Base-by-base conservation (phyloP, 2,888 invertebrate genomes). In the Allophyes oxyacanthae region DNA sequence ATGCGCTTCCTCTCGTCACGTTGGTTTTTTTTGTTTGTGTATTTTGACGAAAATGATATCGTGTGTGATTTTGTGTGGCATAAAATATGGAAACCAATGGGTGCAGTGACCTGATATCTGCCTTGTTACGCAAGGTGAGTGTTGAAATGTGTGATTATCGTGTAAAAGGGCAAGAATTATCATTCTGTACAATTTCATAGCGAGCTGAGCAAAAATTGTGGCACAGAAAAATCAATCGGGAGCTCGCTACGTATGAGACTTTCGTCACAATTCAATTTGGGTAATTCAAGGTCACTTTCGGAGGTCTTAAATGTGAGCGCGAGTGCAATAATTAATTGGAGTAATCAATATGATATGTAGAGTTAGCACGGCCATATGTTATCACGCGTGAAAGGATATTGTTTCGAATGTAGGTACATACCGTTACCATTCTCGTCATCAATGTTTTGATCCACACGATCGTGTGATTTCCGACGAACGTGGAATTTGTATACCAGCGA, bases 1-100 rank as follows among this genome's bases (percentile, higher is more conserved):
- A 97, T 97, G 97, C 95, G 95, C 95, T 96, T 96, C 97, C 97
- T 97, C 96, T 96, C 96, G 95, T 96, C 95, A 95, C 88, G 91
- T 94, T 94, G 94, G 91, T 90, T 92, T 94, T 94, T 94, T 93
- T 92, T 94, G 88, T 92, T 92, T 91, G 89, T 92, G 90, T 87
- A 89, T 85, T 88, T 88, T 88, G 87, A 88, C 91, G 92, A 91
- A 89, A 91, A 94, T 94, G 92, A 84, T 91, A 88, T 90, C 91
- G 94, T 87, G 91, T 94, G 94, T 94, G 92, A 93, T 85, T 90
- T 88, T 91, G 80, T 86, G 87, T 86, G 88, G 86, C 81, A 81
- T 85, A 82, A 90, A 92, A 86, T 90, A 94, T 92, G 95, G 95
- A 94, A 91, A 92, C 83, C 91, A 87, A 88, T 92, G 86, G 88